These are phyloP conservation scores for Diarsia rubi DNA, from an alignment of 2,888 invertebrate species.

Conservation along the genomic window DNA sequence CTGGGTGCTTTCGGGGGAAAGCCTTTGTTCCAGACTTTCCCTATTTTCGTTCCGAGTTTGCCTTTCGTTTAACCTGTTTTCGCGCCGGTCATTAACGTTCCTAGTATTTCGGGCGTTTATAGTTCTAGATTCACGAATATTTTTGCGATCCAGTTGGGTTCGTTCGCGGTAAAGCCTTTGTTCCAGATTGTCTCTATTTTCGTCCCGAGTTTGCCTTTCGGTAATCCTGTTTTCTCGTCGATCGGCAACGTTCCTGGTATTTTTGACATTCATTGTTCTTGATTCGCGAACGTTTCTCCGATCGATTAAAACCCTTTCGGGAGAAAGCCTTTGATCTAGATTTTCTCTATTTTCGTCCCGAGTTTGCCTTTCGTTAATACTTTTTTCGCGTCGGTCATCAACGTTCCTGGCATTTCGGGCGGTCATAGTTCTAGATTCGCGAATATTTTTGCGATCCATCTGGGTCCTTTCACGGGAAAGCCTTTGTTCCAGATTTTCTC, in stretches of 20 bases:
- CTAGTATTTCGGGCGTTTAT: not conserved
- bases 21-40: slow-evolving; percentile 18
- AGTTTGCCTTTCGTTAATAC: slow-evolving; percentile 14
- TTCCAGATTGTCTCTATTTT: slow-evolving; percentile 25
- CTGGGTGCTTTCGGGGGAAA: slow-evolving; percentile 15
- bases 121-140: slow-evolving; percentile 34
- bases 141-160: slow-evolving; percentile 22
- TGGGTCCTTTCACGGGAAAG: too few species aligned
- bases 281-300: slow-evolving; percentile 32
- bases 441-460: too few species aligned
- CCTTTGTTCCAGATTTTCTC: too few species aligned
- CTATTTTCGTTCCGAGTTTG: slow-evolving; percentile 10
- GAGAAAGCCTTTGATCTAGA: slow-evolving; percentile 13
- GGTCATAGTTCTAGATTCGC: too few species aligned
- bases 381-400: too few species aligned
- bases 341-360: slow-evolving; percentile 13
- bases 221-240: slow-evolving; percentile 6
- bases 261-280: not conserved
- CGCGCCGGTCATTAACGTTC: slow-evolving; percentile 1
- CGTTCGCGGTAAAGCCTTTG: slow-evolving; percentile 20
- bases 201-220: slow-evolving; percentile 9
- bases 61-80: slow-evolving; percentile 4
- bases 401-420: too few species aligned
- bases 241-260: not conserved
- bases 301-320: slow-evolving; percentile 13